phyloP scores from a whole-genome alignment of 2,888 invertebrate species.

The Aplocera efformata region DNA sequence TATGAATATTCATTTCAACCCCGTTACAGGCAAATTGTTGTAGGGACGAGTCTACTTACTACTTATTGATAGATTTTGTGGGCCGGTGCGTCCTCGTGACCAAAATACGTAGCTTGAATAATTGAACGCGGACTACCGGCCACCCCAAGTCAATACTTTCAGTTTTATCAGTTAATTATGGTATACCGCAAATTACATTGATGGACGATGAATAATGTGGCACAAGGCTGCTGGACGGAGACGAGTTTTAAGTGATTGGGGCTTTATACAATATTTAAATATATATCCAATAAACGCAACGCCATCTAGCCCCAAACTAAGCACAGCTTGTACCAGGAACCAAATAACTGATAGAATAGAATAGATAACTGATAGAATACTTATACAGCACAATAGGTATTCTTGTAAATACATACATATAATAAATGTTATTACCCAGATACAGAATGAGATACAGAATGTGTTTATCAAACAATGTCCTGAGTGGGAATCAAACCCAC shows the following conservation, averaged over 20 bases:
- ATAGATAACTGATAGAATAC: too few relatives aligned
- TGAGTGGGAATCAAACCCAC: too few relatives aligned
- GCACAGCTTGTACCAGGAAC: too few relatives aligned
- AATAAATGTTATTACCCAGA: too few relatives aligned
- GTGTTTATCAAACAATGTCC: too few relatives aligned
- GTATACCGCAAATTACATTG: constrained; percentile 32
- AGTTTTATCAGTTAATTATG: constrained; percentile 55
- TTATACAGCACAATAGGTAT: too few relatives aligned
- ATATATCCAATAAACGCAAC: too few relatives aligned
- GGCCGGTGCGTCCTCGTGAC: constrained; percentile 62
- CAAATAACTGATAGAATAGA: too few relatives aligned
- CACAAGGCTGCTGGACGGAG: constrained; percentile 23
- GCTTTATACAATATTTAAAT: too few relatives aligned
- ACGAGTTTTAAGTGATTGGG: neutral
- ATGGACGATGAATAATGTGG: constrained; percentile 25
- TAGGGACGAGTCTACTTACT: constrained; percentile 39
- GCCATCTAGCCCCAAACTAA: too few relatives aligned
- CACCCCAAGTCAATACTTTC: constrained; percentile 44
- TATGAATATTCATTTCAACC: constrained; percentile 39
- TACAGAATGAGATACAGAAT: too few relatives aligned
- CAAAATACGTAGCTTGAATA: constrained; percentile 74
- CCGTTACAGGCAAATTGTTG: constrained; percentile 34
- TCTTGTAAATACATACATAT: too few relatives aligned
- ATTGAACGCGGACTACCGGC: constrained; percentile 52
- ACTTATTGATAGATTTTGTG: constrained; percentile 35